phyloP scores from a whole-genome alignment of 2,888 invertebrate genomes.

The Oxycera nigricornis region DNA sequence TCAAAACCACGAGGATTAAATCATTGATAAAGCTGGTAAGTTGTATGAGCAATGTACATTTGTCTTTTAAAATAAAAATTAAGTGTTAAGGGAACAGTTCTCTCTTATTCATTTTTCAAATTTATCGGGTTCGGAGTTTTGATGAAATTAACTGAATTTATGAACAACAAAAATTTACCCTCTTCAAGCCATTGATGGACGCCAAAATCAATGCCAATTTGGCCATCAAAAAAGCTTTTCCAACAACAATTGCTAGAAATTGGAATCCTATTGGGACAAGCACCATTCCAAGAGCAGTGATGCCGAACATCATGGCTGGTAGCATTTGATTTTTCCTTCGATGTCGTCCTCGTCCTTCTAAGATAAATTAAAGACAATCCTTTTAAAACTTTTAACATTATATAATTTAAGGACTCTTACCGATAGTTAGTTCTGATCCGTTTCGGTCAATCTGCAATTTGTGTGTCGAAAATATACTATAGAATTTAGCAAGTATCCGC shows the following conservation, averaged over 20 bases:
- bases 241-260: conserved; percentile 80
- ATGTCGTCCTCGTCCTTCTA: conserved; percentile 58
- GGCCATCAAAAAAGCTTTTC: conserved; percentile 79
- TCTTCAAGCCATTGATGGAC: conserved; percentile 80
- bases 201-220: conserved; percentile 83
- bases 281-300: conserved; percentile 78
- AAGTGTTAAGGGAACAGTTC: too few species aligned
- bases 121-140: too few species aligned
- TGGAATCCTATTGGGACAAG: conserved; percentile 85
- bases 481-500: conserved; percentile 68
- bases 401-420: too few species aligned
- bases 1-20: too few species aligned
- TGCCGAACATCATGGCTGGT: conserved; percentile 80
- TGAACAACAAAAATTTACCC: too few species aligned
- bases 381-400: too few species aligned
- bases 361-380: background rate
- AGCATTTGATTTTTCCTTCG: conserved; percentile 73
- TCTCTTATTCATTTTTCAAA: too few species aligned
- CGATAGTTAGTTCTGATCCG: background rate
- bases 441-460: conserved; percentile 68
- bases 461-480: conserved; percentile 69
- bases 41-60: too few species aligned
- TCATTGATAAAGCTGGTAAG: too few species aligned
- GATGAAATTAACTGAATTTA: too few species aligned
- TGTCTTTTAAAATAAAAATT: too few species aligned